Evolutionary conservation across 2,113 vertebrate genomes (phyloP).

Genomic region (Phalacrocorax brasilianus): DNA sequence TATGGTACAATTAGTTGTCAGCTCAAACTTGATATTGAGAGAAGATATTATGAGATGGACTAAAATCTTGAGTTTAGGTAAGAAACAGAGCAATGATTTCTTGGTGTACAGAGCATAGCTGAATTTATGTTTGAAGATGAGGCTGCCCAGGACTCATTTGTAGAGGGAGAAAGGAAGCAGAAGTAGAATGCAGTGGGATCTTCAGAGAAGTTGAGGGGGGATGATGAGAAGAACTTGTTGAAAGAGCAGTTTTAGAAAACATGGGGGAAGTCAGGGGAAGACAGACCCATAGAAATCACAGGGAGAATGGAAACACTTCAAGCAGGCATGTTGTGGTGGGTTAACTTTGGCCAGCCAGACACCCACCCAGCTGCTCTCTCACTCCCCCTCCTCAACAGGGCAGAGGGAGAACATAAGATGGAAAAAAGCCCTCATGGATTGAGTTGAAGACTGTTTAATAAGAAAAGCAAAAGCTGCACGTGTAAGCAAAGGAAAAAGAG

Average conservation of each 20-base stretch:
- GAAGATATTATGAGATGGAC: background rate
- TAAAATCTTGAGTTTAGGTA: background rate
- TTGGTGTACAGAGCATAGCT: background rate
- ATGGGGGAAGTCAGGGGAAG: background rate
- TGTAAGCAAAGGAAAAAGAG: background rate
- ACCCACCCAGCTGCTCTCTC: background rate
- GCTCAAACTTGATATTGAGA: background rate
- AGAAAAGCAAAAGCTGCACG: background rate
- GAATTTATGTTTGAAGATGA: background rate
- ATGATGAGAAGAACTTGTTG: background rate
- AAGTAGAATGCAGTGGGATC: background rate
- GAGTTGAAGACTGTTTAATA: background rate
- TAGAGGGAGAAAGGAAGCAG: background rate
- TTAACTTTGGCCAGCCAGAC: background rate
- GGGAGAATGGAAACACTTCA: background rate
- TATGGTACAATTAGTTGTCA: background rate
- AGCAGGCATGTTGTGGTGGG: background rate
- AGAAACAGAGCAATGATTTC: background rate
- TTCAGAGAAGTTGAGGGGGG: background rate
- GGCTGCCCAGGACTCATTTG: background rate
- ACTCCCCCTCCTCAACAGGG: background rate
- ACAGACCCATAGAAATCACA: background rate
- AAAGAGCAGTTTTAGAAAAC: slow-evolving; percentile 12
- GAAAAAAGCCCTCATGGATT: background rate
- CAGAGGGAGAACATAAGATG: background rate